Percentiles rank a stretch among this genome's conserved stretches.
Evolutionary conservation across 2,797 vertebrate genomes (phyloP).

Genomic region (Sebastes hubbsi): DNA sequence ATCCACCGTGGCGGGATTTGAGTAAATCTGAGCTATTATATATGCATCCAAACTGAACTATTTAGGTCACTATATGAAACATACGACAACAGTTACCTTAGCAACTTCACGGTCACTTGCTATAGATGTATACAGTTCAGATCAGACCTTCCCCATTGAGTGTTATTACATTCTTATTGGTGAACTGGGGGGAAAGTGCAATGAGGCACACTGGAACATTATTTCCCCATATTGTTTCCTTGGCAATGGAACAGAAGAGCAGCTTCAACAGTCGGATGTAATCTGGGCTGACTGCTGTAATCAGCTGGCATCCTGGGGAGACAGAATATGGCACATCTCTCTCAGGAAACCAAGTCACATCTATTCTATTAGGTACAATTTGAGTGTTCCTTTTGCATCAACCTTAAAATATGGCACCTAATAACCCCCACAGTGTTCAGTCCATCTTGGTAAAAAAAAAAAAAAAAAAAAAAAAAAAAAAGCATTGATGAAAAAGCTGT

Average conservation of each 20-base stretch:
- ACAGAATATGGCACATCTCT: constrained; percentile 31
- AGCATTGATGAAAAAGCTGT: neutral
- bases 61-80: constrained; percentile 1
- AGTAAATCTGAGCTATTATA: constrained; percentile 6
- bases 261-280: constrained; percentile 48
- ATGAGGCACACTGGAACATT: constrained; percentile 9
- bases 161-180: constrained; percentile 26
- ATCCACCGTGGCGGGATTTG: neutral
- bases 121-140: neutral
- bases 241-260: constrained; percentile 33
- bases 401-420: constrained; percentile 25
- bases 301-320: constrained; percentile 40
- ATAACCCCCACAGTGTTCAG: constrained; percentile 2
- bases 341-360: constrained; percentile 23
- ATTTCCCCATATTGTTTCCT: constrained; percentile 44
- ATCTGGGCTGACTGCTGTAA: constrained; percentile 56
- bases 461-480: neutral
- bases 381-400: constrained; percentile 42
- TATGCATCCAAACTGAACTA: neutral
- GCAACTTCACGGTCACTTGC: constrained; percentile 9
- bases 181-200: constrained; percentile 28
- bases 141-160: constrained; percentile 4
- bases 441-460: constrained; percentile 5
- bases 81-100: neutral
- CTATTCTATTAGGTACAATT: constrained; percentile 35